Evolutionary conservation across 1,140 invertebrate genomes (phyloP), one percentile per base, ranked within the genome.

Genomic region (Hormaphis cornu): DNA sequence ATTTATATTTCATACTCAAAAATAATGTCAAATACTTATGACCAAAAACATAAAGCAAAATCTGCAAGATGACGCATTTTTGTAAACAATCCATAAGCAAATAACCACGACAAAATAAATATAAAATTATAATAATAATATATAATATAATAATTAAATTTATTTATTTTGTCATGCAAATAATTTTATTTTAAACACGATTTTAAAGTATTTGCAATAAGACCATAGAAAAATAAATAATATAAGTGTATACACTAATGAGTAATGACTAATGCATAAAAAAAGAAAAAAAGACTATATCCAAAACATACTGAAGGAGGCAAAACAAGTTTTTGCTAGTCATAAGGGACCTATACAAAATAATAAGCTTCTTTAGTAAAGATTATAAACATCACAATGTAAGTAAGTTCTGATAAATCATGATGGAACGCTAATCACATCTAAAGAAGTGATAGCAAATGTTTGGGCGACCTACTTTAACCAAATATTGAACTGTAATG

Each of bases 391-490:
- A 71, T 4, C 37, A 26, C 61, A 28, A 6, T 33, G 8, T 8
- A 14, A 30, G 18, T 33, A 33, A 30, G 8, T 70, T 46, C 35
- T 70, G 22, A 58, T 59, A 52, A 40, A 69, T 52, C 2, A 20
- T 20, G 48, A 69, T 46, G 70, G 70, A 24, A 52, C 69, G 20
- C 20, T 71, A n/a, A 53, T 71, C 26, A 28, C 58, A 20, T 42
- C 44, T 33, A 26, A 53, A 37, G 26, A 35, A n/a, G 22, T 5
- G 28, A 66, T 66, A 26, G 28, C 53, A 18, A 46, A 69, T 48
- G 20, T 24, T 44, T 73, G 70, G 72, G 53, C 20, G 40, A 69
- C 61, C 28, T 72, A 72, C 46, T 72, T 72, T 35, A 12, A 70
- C 35, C 63, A 69, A 3, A 42, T 71, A 14, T 48, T 72, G 18